Conservation (phyloP, 1,140 invertebrate species). For the Lamellibrachia luymesi region DNA sequence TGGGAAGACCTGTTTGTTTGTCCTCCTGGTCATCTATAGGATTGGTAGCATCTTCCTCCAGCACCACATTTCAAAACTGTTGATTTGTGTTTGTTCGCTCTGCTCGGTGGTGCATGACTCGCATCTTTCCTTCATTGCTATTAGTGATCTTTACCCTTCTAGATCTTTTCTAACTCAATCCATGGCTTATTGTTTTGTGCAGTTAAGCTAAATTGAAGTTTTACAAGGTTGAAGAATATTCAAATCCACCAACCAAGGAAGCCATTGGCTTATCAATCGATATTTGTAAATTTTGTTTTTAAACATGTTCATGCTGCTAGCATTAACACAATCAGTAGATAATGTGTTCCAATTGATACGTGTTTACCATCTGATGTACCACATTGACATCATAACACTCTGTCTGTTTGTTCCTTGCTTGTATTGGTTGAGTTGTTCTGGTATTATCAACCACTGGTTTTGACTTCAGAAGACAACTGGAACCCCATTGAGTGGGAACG, state of each 20-base stretch:
- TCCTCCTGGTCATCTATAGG: no score
- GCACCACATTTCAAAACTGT: no score
- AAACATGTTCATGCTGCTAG: not conserved
- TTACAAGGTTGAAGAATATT: not conserved
- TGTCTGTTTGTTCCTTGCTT: no score
- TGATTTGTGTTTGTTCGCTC: no score
- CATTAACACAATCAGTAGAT: not conserved
- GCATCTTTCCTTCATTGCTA: no score
- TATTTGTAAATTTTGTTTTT: not conserved
- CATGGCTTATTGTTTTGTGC: no score
- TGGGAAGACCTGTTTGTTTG: no score
- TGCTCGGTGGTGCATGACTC: no score
- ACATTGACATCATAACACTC: not conserved
- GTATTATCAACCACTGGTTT: not conserved
- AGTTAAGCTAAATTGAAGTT: not conserved
- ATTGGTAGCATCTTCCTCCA: no score
- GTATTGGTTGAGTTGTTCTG: not conserved
- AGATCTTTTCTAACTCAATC: no score
- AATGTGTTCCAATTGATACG: not conserved
- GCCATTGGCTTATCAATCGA: not conserved
- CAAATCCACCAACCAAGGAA: not conserved
- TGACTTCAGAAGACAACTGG: conserved; percentile 80
- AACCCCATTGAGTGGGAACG: conserved; percentile 98
- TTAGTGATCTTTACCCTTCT: no score
- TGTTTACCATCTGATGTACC: not conserved